Conservation (phyloP, 1,140 invertebrate species). For the Acromyrmex charruanus region DNA sequence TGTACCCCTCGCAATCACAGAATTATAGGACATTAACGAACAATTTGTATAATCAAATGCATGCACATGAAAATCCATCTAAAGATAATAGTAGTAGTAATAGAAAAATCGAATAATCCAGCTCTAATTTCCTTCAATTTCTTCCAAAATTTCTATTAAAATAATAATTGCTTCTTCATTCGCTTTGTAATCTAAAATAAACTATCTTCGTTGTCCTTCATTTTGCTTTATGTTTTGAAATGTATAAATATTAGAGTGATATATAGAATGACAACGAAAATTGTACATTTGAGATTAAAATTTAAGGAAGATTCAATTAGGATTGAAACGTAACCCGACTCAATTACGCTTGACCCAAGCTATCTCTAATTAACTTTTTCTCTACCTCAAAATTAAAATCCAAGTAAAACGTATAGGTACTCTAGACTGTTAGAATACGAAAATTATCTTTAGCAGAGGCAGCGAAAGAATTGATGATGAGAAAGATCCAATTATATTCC, state of each 20-base stretch:
- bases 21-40: slow-evolving; percentile 5
- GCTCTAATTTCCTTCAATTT: neutral
- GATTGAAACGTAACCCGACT: neutral
- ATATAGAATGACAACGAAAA: neutral
- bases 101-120: neutral
- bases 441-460: neutral
- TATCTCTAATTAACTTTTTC: slow-evolving; percentile 5
- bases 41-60: neutral
- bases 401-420: neutral
- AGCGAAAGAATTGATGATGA: neutral
- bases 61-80: neutral
- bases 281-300: neutral
- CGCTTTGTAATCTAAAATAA: neutral
- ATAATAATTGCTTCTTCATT: slow-evolving; percentile 6
- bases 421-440: neutral
- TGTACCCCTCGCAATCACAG: neutral
- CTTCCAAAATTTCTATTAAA: neutral
- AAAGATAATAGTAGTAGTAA: too few species aligned
- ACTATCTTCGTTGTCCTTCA: neutral
- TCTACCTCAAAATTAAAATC: slow-evolving; percentile 7
- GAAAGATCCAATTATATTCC: slow-evolving; percentile 10
- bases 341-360: neutral
- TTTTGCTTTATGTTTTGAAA: neutral
- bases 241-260: neutral
- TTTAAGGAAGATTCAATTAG: neutral